Base-by-base conservation (phyloP, 2,888 invertebrate genomes). In the Papilio protenor region DNA sequence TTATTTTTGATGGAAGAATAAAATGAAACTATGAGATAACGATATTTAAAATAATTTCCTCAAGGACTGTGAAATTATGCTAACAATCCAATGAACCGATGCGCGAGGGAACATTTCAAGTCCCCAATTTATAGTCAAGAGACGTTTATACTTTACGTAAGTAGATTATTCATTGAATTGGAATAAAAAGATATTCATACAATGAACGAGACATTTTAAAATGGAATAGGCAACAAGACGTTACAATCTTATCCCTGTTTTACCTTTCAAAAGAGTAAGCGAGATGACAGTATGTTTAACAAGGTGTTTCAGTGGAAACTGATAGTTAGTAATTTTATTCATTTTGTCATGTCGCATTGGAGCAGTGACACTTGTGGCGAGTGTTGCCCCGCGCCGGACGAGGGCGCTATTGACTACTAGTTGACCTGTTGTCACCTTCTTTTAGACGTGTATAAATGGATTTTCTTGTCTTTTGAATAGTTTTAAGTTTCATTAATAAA, bases 381-480 rank as follows among this genome's bases (percentile, higher is more conserved):
- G 76, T 40, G 59, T 72, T 76, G 76, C 61, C 76, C 76, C 61
- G 71, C 33, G 76, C 76, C 76, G 76, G 57, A 23, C 33, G 49
- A 75, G 72, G 23, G 76, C 47, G 52, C 52, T 71, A 61, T 76
- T 76, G 72, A 76, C 72, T 71, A 59, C 27, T 72, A 76, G 76
- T 72, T 72, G 59, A 49, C 72, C 76, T 71, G 61, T 76, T 76
- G 52, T 61, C 21, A 64, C 40, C 66, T 11, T 71, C 21, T 70
- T 70, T 64, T 27, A 66, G 18, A 66, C 71, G 47, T 27, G 10
- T 72, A 72, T 72, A 27, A 33, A 72, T 52, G n/a, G 55, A 66
- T 66, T 40, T 66, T 66, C 40, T 66, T n/a, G 40, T 40, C 40
- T 64, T 18, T 33, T 2, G 18, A 18, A 64, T 40, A 27, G 8